Base-by-base conservation (phyloP, 2,113 vertebrate species). In the Bubo scandiacus region DNA sequence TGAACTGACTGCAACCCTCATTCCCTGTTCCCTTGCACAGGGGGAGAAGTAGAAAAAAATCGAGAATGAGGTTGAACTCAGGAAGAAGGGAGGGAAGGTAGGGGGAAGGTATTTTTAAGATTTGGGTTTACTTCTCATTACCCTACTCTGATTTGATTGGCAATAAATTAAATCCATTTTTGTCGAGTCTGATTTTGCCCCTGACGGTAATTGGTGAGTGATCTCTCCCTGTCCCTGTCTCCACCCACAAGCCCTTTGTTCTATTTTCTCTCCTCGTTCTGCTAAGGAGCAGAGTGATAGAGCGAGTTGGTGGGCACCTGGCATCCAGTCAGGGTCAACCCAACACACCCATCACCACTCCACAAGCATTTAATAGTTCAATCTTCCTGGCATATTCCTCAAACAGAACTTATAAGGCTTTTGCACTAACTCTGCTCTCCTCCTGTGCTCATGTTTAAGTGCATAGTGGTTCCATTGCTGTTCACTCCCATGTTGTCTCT, bases 161-260 rank as follows among this genome's bases (percentile, higher is more conserved):
- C 27, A 71, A 71, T 54, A 32, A 49, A 79, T 22, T 30, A 40
- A 42, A 57, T 18, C 77, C 0, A 65, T 81, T 78, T 71, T 66
- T 13, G 40, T 55, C 14, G 21, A 49, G 13, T 78, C n/a, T 72
- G 18, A 59, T 91, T 91, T 78, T 77, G 19, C 74, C 38, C 30
- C 25, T 45, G 29, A 62, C 0, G 0, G 14, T 30, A 83, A 70
- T 2, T 6, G 1, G 4, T 30, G 15, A 65, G 20, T 25, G 42
- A 88, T 42, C 26, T 57, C 52, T 77, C 62, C 57, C 32, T 63
- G 42, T 34, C 42, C 25, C 71, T 58, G 67, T 40, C 22, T 43
- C 7, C 3, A 63, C 15, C 38, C 2, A 9, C 2, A 6, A 73
- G 5, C 27, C 38, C 91, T 95, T 81, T 66, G 29, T 81, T 82